A percentile compares a stretch with the other conserved stretches of the same genome.
Evolutionary conservation across 2,113 vertebrate species (phyloP).

Genomic region (Forbesichthys agassizii): DNA sequence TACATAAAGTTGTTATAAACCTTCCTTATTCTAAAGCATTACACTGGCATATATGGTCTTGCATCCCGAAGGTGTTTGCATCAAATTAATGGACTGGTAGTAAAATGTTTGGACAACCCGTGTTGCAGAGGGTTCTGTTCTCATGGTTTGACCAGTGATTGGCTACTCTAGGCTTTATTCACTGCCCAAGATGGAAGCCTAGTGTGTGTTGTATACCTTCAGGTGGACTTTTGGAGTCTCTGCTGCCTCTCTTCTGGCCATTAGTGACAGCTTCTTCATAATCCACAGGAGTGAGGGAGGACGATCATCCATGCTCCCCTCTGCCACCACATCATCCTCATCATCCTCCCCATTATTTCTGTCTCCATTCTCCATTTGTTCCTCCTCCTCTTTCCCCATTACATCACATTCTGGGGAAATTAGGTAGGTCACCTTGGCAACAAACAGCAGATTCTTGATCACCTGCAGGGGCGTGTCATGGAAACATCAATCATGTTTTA

Average conservation of each 20-base stretch:
- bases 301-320: constrained; percentile 55
- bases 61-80: no score
- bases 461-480: constrained; percentile 73
- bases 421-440: constrained; percentile 90
- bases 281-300: constrained; percentile 87
- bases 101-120: no score
- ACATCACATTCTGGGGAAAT: constrained; percentile 78
- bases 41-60: no score
- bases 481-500: neutral
- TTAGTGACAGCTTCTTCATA: constrained; percentile 85
- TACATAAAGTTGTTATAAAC: no score
- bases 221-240: constrained; percentile 85
- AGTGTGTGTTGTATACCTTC: constrained; percentile 78
- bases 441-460: constrained; percentile 93
- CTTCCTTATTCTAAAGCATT: no score
- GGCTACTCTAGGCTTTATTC: no score
- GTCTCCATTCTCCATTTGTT: constrained; percentile 38
- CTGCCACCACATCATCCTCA: constrained; percentile 3
- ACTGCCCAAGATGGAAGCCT: no score
- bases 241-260: constrained; percentile 90
- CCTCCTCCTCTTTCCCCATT: constrained; percentile 15
- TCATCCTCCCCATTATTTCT: constrained; percentile 37
- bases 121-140: no score
- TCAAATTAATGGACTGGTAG: no score
- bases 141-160: no score